These are phyloP conservation scores for Megaceryle torquata DNA, from an alignment of 2,113 vertebrate species.

Conservation along the genomic window DNA sequence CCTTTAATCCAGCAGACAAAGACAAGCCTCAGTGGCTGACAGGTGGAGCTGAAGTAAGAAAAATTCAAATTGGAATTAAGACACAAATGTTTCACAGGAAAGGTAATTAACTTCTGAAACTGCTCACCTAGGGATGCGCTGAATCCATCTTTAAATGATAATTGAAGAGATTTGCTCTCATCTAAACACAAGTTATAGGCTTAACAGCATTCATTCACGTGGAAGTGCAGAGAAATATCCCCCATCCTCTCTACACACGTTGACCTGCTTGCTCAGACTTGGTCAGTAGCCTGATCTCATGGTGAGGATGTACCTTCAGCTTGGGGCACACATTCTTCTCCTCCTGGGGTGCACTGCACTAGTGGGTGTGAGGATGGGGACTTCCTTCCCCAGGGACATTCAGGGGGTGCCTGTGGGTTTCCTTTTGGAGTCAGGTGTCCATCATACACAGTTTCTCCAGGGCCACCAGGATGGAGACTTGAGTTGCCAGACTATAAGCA, in stretches of 20 bases:
- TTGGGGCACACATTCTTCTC: accelerated
- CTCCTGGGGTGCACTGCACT: neutral
- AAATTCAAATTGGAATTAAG: slow-evolving; percentile 29
- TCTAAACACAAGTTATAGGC: neutral
- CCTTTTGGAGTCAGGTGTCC: neutral
- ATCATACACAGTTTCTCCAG: neutral
- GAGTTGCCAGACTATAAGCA: neutral
- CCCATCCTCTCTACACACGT: accelerated
- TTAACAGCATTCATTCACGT: neutral
- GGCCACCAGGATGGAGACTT: neutral
- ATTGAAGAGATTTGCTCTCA: neutral
- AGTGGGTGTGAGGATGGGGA: accelerated
- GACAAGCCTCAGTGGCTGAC: neutral
- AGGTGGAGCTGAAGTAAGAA: slow-evolving; percentile 17
- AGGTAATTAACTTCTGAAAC: slow-evolving; percentile 44
- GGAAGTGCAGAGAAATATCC: neutral
- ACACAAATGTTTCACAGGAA: neutral
- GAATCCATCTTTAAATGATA: neutral
- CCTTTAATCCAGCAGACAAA: slow-evolving; percentile 59
- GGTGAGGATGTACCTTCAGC: neutral
- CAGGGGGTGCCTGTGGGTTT: neutral
- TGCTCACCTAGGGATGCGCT: neutral
- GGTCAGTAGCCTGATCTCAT: neutral
- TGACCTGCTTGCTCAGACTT: neutral
- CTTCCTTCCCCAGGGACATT: neutral